These are phyloP conservation scores for Vicugna pacos DNA, from an alignment of 2,113 vertebrate genomes.

Conservation along the genomic window DNA sequence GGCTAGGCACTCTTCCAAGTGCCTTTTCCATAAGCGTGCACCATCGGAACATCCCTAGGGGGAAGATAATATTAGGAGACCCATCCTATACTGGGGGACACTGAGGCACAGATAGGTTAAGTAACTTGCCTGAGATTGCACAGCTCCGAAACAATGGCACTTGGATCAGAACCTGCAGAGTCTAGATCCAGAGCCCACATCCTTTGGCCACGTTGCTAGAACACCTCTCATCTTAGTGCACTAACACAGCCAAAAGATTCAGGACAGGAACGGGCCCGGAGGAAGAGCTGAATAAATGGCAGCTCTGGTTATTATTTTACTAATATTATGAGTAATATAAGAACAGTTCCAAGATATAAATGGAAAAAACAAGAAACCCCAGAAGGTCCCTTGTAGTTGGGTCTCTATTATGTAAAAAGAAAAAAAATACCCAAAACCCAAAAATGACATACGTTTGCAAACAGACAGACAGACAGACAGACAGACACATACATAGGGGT, in stretches of 20 bases:
- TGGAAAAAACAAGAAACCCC: not conserved
- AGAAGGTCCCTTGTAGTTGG: not conserved
- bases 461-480: not conserved
- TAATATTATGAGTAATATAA: not conserved
- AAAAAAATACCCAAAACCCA: not conserved
- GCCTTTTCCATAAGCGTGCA: not conserved
- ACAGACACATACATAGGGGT: not conserved
- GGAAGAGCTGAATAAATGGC: not conserved
- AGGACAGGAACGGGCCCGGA: not conserved
- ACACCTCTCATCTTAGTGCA: no score
- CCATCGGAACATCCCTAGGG: not conserved
- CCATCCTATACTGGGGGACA: not conserved
- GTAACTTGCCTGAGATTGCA: not conserved
- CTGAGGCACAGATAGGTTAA: not conserved
- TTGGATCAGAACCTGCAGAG: not conserved
- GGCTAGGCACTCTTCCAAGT: not conserved
- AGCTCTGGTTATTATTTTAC: not conserved
- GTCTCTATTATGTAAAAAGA: not conserved
- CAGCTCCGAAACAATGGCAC: not conserved
- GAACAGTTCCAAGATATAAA: not conserved
- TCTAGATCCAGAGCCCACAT: not conserved
- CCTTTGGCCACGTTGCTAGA: not conserved
- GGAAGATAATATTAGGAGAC: not conserved
- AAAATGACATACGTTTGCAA: not conserved
- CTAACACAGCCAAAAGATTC: not conserved